Percentiles rank a stretch among this genome's conserved stretches.
These are phyloP conservation scores for Orthosia incerta DNA, from an alignment of 2,888 invertebrate species.

Conservation along the genomic window DNA sequence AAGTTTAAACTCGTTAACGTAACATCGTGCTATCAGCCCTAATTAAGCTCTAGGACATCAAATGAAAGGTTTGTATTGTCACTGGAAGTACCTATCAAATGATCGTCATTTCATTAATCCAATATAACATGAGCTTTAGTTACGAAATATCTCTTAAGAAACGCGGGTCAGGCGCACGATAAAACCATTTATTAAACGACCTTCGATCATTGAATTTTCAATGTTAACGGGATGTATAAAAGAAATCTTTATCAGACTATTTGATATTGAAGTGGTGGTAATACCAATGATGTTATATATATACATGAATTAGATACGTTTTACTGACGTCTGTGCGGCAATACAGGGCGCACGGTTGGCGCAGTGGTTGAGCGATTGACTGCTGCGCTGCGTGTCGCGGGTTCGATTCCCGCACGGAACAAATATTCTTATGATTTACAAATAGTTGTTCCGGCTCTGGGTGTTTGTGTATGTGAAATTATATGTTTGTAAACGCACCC, in stretches of 20 bases:
- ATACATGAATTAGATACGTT: no score
- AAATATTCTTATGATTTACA: no score
- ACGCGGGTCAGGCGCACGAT: constrained; percentile 24
- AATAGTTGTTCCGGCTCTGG: no score
- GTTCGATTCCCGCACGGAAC: no score
- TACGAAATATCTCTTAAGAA: constrained; percentile 18
- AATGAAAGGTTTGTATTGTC: constrained; percentile 44
- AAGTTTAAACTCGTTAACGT: not conserved
- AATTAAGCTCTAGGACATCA: constrained; percentile 51
- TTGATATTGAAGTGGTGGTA: not conserved
- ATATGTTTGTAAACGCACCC: no score
- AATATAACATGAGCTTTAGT: constrained; percentile 36
- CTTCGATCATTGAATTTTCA: constrained; percentile 31
- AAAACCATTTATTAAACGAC: constrained; percentile 16
- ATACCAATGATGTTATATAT: not conserved
- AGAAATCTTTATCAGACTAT: not conserved
- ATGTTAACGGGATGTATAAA: constrained; percentile 18
- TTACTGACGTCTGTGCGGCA: no score
- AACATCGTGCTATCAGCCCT: constrained; percentile 15
- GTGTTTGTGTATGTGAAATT: no score
- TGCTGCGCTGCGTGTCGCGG: no score
- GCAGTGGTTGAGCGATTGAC: no score
- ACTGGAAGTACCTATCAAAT: constrained; percentile 21
- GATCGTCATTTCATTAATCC: constrained; percentile 31
- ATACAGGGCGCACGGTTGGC: no score